Conservation (phyloP, 1,140 invertebrate species). For the Matsumurasca onukii region DNA sequence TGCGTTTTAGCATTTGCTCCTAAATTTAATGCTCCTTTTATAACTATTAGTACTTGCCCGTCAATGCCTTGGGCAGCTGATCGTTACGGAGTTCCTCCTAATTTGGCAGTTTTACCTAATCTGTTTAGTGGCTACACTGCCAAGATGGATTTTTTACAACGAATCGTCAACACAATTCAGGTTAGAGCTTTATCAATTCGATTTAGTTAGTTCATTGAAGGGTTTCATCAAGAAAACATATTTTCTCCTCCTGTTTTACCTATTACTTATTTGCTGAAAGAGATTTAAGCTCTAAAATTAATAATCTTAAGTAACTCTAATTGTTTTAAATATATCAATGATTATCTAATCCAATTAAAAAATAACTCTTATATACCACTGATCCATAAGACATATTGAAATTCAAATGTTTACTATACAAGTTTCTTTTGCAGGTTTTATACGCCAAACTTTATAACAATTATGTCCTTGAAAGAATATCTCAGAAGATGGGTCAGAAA, state of each 20-base stretch:
- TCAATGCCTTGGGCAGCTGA: slow-evolving; percentile 59
- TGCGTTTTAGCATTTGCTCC: slow-evolving; percentile 40
- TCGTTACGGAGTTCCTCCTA: slow-evolving; percentile 36
- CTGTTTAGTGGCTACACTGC: slow-evolving; percentile 40
- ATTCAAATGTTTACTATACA: no score
- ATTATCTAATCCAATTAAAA: no score
- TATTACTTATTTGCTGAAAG: no score
- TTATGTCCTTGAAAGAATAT: neutral
- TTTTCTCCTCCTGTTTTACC: no score
- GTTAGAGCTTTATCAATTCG: neutral
- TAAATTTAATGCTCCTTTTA: slow-evolving; percentile 52
- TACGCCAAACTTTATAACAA: slow-evolving; percentile 1
- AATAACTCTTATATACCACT: no score
- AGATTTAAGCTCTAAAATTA: no score
- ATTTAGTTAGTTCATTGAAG: no score
- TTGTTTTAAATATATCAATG: no score
- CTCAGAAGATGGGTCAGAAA: neutral
- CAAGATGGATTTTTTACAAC: slow-evolving; percentile 53
- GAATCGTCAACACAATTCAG: slow-evolving; percentile 41
- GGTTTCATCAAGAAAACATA: no score
- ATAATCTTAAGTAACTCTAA: no score
- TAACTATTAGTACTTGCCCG: slow-evolving; percentile 55
- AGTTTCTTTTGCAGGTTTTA: slow-evolving; percentile 9
- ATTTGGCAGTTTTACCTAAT: slow-evolving; percentile 29
- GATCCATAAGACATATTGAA: no score